Evolutionary conservation across 2,113 vertebrate genomes (phyloP), one percentile per base, ranked within the genome.

Genomic region (Cricetomys ansorgei): DNA sequence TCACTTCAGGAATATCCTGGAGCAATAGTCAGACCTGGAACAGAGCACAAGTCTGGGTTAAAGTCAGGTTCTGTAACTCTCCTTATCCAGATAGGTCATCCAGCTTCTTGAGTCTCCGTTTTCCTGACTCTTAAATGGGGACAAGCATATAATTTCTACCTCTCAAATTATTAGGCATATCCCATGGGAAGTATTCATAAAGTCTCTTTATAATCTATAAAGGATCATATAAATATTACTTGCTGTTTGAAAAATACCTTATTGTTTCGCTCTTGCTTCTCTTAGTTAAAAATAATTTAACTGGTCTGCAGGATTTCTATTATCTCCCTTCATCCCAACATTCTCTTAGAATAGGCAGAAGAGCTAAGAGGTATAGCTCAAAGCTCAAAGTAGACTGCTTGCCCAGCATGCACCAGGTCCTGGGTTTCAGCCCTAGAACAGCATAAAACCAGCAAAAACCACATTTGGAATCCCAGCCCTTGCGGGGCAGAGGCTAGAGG

Each of bases 221-320:
- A 92, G 17, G 59, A 31, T 48, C n/a, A 4, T 53, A 11, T 34
- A 73, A 86, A 62, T 10, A 16, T 65, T 77, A 50, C 53, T n/a
- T 75, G 65, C 53, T 94, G 67, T 69, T 93, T 94, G 77, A 72
- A 69, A 57, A 45, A 69, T 62, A 87, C 34, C 86, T 84, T 4
- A 25, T 67, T 69, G 45, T 62, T 95, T 75, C 65, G 73, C 81
- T 84, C 91, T 79, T 75, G 48, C 77, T 45, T 96, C 64, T 81
- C 64, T 79, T 83, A 59, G n/a, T n/a, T n/a, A 34, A 69, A 37
- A 80, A 92, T 27, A 72, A 48, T 94, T 90, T 92, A 93, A 84
- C 48, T 81, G 65, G 55, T 50, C 31, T n/a, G 9, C 27, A n/a
- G 31, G 84, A 27, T 48, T 93, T 73, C 55, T 9, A 50, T 50